Base-by-base conservation (phyloP, 2,797 vertebrate genomes). In the Aldrovandia affinis region DNA sequence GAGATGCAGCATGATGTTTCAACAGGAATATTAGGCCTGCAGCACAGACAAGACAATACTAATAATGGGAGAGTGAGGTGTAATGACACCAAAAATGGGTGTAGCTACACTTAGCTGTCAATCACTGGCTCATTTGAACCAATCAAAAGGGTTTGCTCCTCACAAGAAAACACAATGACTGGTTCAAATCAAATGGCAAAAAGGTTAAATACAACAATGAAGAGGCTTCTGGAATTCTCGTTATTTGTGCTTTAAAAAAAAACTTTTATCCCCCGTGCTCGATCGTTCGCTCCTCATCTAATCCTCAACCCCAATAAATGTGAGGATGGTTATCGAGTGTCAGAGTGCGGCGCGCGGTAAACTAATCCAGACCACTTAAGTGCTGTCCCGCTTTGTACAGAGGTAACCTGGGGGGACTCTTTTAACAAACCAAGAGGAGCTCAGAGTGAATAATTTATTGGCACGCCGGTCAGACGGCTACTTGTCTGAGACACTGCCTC, bases 381-480 rank as follows among this genome's bases (percentile, higher is more conserved):
- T 61, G 61, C 83, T 78, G 80, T 86, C 83, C 88, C 79, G 82
- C 77, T 81, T 85, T 75, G 83, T 61, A 20, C 83, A 88, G 82
- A 80, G 81, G 83, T 80, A 88, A 85, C 78, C 84, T 89, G 84
- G 86, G 90, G 36, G 88, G 88, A 86, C 90, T 92, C 89, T 89
- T 92, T 88, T 87, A 89, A 92, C 89, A 89, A 83, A 88, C 86
- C 82, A 86, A 85, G 85, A 87, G 88, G 86, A 90, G 88, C 33
- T 82, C 12, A 50, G 65, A 86, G 88, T 93, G 88, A 93, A 93
- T 93, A 88, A 93, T 93, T 94, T 85, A 93, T 83, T 83, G 80
- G 84, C 25, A 25, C 83, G 83, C 86, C 84, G 85, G 88, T 81
- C 42, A 78, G 81, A 83, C 65, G 61, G 83, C 57, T 44, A 79